Conservation (phyloP, 2,113 vertebrate species). For the Leptobrachium ailaonicum region DNA sequence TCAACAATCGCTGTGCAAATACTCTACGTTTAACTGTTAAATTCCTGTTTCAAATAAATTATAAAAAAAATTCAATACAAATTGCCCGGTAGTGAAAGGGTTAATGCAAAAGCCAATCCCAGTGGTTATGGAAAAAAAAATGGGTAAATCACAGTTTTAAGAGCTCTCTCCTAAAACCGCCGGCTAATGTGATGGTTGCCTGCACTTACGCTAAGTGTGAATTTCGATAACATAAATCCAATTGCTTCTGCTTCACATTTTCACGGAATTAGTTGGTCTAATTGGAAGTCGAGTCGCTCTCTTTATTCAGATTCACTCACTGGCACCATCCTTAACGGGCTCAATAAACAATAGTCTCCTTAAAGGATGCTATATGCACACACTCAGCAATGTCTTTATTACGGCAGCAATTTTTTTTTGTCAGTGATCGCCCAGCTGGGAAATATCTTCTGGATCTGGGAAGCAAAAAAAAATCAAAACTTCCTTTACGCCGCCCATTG, state of each 20-base stretch:
- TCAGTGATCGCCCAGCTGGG: slow-evolving; percentile 32
- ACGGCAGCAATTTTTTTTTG: neutral
- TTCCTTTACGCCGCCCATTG: slow-evolving; percentile 30
- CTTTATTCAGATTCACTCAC: slow-evolving; percentile 45
- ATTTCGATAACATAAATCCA: slow-evolving; percentile 26
- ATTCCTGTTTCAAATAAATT: too few relatives aligned
- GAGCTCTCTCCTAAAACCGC: neutral
- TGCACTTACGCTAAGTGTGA: slow-evolving; percentile 32
- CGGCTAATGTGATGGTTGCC: slow-evolving; percentile 32
- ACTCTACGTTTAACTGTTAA: too few relatives aligned
- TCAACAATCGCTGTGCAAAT: too few relatives aligned
- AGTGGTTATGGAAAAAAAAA: neutral
- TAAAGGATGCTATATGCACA: slow-evolving; percentile 37
- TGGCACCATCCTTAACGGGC: slow-evolving; percentile 48
- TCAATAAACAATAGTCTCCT: slow-evolving; percentile 46
- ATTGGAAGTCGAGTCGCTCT: slow-evolving; percentile 40
- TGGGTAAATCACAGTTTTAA: slow-evolving; percentile 2
- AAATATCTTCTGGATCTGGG: slow-evolving; percentile 46
- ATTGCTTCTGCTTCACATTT: slow-evolving; percentile 13
- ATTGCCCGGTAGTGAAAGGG: too few relatives aligned
- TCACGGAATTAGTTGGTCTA: slow-evolving; percentile 40
- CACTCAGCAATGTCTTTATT: slow-evolving; percentile 49
- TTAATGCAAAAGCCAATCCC: too few relatives aligned
- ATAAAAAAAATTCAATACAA: too few relatives aligned
- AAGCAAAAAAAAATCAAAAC: slow-evolving; percentile 38